Base-by-base conservation (phyloP, 1,140 invertebrate species). In the Camponotus floridanus region DNA sequence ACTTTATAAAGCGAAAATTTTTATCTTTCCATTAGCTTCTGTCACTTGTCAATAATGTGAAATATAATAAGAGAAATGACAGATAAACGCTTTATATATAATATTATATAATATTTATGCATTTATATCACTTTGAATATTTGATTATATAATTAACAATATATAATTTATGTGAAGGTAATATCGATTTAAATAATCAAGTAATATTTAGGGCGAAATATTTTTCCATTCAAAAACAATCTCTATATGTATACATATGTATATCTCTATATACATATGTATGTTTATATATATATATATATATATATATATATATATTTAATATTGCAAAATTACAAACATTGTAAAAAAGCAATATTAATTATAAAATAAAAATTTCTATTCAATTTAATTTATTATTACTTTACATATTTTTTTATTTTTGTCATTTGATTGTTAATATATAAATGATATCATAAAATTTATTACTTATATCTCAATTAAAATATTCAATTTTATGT, bases 1-100 rank as follows among this genome's bases (percentile, higher is more conserved):
- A 57, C 21, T 51, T 80, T 70, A 31, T 31, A 5, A 80, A 55
- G 21, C 65, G 51, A 68, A 15, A 79, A 55, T 26, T 26, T 67
- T 67, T 31, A 79, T 79, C 4, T 67, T 51, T 51, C 67, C 3
- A 13, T 67, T 78, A 65, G 4, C 42, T 67, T 51, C 33, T 57
- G 2, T 57, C 21, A 6, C 45, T 70, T 57, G 15, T 57, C 21
- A 42, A 57, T 68, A 80, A 55, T 1, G 18, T 3, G 55, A 13
- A 78, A 45, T 64, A 62, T 48, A 31, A 48, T 80, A 55, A 8
- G 13, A 4, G 9, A 21, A 13, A 51, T 80, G 13, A 5, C 3
- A 26, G 8, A 55, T 80, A 51, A 21, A 13, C 1, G 0, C n/a
- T 8, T 78, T 45, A 36, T 51, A 51, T 42, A 51, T 26, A 15